These are phyloP conservation scores for Phengaris arion DNA, from an alignment of 2,888 invertebrate genomes.

Conservation along the genomic window DNA sequence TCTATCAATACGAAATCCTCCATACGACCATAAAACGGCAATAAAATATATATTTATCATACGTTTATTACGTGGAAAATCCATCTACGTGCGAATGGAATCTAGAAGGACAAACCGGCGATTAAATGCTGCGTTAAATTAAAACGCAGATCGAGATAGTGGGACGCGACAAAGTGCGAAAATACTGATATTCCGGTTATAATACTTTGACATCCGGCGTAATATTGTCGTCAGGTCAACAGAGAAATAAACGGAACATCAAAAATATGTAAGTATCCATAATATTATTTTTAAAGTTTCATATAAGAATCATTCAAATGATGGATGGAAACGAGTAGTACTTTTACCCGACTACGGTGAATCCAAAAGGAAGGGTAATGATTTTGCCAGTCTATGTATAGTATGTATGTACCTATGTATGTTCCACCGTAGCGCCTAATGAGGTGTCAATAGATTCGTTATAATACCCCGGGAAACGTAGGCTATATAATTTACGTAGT, in stretches of 20 bases:
- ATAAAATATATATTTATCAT: constrained; percentile 31
- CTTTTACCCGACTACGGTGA: too few relatives aligned
- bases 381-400: too few relatives aligned
- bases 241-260: not conserved
- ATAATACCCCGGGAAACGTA: too few relatives aligned
- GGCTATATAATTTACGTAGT: too few relatives aligned
- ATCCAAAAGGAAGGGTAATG: too few relatives aligned
- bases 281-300: not conserved
- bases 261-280: not conserved
- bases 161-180: not conserved
- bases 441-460: too few relatives aligned
- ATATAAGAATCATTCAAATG: not conserved
- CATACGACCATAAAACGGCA: constrained; percentile 28
- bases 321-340: not conserved
- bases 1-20: constrained; percentile 31
- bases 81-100: constrained; percentile 21
- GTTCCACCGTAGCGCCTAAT: too few relatives aligned
- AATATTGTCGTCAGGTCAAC: not conserved
- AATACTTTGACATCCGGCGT: not conserved
- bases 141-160: not conserved
- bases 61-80: constrained; percentile 28
- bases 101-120: not conserved
- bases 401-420: too few relatives aligned
- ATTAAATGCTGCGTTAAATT: constrained; percentile 41
- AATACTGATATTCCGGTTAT: not conserved